Conservation (phyloP, 1,140 invertebrate genomes). For the Drosophila quadrilineata region DNA sequence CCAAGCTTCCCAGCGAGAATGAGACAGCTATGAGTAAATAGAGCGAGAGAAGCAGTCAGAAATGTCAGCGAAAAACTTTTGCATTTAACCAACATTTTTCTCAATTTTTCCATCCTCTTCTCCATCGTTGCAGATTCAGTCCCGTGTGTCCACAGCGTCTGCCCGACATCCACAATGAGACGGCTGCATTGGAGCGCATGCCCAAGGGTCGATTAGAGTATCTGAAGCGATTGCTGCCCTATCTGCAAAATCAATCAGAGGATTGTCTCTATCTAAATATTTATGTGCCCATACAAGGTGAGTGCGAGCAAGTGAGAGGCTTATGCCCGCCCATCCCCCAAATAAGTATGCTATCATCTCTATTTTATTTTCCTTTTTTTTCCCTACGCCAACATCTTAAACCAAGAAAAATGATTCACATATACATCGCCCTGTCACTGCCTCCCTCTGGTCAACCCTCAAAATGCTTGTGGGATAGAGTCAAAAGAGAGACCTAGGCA, state of each 20-base stretch:
- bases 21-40: too few relatives aligned
- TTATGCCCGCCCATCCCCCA: too few relatives aligned
- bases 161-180: constrained; percentile 90
- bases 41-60: too few relatives aligned
- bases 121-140: constrained; percentile 84
- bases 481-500: constrained; percentile 28
- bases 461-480: too few relatives aligned
- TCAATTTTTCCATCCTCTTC: constrained; percentile 35
- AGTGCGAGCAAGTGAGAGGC: constrained; percentile 36
- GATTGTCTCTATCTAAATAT: constrained; percentile 99
- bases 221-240: constrained; percentile 91
- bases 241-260: constrained; percentile 94
- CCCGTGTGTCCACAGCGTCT: constrained; percentile 95
- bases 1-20: too few relatives aligned
- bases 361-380: too few relatives aligned
- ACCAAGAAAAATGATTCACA: constrained; percentile 67
- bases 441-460: not conserved
- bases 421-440: not conserved
- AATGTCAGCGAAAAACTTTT: constrained; percentile 40
- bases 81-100: constrained; percentile 32
- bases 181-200: constrained; percentile 90
- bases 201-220: constrained; percentile 93
- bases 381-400: constrained; percentile 32
- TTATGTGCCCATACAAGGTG: constrained; percentile 96
- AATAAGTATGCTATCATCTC: constrained; percentile 22